These are phyloP conservation scores for Bombus turneri DNA, from an alignment of 1,140 invertebrate species.

Conservation along the genomic window DNA sequence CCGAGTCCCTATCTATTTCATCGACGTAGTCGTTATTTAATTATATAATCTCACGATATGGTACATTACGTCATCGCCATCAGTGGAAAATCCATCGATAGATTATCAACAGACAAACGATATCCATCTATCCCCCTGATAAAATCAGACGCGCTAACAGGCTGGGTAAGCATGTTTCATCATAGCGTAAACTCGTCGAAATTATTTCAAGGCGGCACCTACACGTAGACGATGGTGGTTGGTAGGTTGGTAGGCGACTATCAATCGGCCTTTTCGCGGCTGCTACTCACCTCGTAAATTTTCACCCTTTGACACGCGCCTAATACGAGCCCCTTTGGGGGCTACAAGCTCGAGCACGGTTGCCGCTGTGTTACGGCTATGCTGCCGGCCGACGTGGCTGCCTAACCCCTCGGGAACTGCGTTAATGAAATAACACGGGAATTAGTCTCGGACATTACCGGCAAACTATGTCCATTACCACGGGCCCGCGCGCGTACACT, in stretches of 20 bases:
- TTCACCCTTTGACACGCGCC: constrained; percentile 81
- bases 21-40: neutral
- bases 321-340: constrained; percentile 72
- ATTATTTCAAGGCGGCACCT: constrained; percentile 54
- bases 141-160: constrained; percentile 58
- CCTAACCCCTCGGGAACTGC: constrained; percentile 75
- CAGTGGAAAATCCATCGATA: constrained; percentile 35
- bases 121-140: constrained; percentile 49
- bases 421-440: constrained; percentile 84
- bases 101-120: constrained; percentile 48
- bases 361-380: constrained; percentile 49
- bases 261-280: constrained; percentile 75
- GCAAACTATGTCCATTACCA: constrained; percentile 83
- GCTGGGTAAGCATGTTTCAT: constrained; percentile 40
- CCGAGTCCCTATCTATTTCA: too few relatives aligned
- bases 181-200: constrained; percentile 47
- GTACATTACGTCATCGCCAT: neutral
- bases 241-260: constrained; percentile 47
- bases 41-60: constrained; percentile 30
- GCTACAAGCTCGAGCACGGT: neutral
- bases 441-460: constrained; percentile 83
- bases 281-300: constrained; percentile 79
- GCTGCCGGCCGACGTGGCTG: constrained; percentile 60
- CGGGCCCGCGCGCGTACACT: constrained; percentile 60
- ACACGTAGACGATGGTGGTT: neutral